Conservation (phyloP, 2,797 vertebrate species). For the Cyclopterus lumpus region DNA sequence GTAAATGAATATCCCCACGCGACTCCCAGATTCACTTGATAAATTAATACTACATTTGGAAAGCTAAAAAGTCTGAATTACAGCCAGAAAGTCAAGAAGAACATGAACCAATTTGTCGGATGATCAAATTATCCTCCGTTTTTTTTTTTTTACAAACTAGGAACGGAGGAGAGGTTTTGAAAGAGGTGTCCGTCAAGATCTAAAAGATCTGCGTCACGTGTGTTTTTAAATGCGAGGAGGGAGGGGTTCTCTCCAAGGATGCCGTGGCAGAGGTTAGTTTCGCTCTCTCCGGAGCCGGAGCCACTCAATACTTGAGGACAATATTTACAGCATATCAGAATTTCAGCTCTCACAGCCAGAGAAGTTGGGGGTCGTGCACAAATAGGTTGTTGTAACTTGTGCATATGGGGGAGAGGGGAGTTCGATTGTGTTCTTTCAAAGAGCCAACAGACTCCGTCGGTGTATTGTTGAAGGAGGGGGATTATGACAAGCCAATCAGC, state of each 20-base stretch:
- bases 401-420: constrained; percentile 5
- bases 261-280: neutral
- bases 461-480: constrained; percentile 43
- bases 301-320: constrained; percentile 15
- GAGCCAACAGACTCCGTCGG: constrained; percentile 18
- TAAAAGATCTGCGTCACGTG: constrained; percentile 20
- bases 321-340: constrained; percentile 46
- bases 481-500: constrained; percentile 62
- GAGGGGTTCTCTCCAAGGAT: constrained; percentile 18
- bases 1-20: constrained; percentile 24
- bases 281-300: constrained; percentile 14
- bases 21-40: constrained; percentile 34
- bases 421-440: constrained; percentile 34
- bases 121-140: constrained; percentile 6
- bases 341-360: constrained; percentile 44
- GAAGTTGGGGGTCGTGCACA: constrained; percentile 25
- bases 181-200: constrained; percentile 13
- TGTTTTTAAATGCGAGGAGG: constrained; percentile 22
- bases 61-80: constrained; percentile 18
- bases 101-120: constrained; percentile 21
- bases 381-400: constrained; percentile 31
- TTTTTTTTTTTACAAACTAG: constrained; percentile 7
- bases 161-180: constrained; percentile 19
- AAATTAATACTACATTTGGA: constrained; percentile 37
- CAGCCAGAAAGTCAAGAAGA: constrained; percentile 19